Evolutionary conservation across 2,113 vertebrate genomes (phyloP), one percentile per base, ranked within the genome.

Genomic region (Pteronura brasiliensis): DNA sequence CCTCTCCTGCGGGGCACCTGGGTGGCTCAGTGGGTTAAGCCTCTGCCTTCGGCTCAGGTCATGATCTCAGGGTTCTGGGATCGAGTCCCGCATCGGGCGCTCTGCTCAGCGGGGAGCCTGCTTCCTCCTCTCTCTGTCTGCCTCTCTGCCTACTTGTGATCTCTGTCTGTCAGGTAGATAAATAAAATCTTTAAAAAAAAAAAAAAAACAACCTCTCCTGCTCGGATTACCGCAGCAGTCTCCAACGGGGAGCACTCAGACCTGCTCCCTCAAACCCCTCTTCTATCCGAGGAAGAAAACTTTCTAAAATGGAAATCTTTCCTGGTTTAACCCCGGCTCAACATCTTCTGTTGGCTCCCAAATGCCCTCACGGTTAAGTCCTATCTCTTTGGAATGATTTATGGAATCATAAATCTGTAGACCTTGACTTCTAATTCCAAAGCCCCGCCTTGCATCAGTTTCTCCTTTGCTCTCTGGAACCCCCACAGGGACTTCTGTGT

Each of bases 291-390:
- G 83, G 44, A 84, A 96, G 76, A 90, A 97, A 93, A 82, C 29
- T 65, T 96, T 23, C 44, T 92, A 84, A 98, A 95, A n/a, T 36
- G 39, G 9, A 87, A 69, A n/a, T 63, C 61, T 87, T 59, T 27
- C 77, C 34, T 49, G 21, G 17, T 42, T 57, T 63, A 34, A 34
- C 23, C 9, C 44, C 42, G 80, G 65, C 31, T 89, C 23, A 17
- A 39, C 82, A 65, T 42, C 47, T 92, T 71, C 69, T 6, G 13
- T 11, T 87, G 77, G 34, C 20, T 85, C 13, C 69, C 49, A 29
- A n/a, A 10, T 69, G 42, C 18, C 20, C 3, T 93, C 79, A 14
- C 0, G 1, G 34, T 59, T 57, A 88, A 95, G 52, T 49, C 49
- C 34, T 74, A 1, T 63, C 47, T 95, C 47, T 89, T 87, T 25